Base-by-base conservation (phyloP, 2,888 invertebrate genomes). In the Microplitis deprimator region DNA sequence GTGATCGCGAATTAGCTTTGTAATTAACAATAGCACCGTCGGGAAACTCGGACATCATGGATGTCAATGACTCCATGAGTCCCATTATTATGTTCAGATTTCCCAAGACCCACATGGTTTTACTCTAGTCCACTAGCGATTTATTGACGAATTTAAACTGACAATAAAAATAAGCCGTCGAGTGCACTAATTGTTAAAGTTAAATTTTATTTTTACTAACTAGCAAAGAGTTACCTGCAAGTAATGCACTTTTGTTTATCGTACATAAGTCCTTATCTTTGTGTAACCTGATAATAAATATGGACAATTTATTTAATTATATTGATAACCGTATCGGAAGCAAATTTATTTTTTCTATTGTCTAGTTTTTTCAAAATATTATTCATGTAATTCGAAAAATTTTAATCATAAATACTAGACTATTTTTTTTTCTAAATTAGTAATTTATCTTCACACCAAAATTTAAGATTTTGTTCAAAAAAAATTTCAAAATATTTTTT, bases 81-180 rank as follows among this genome's bases (percentile, higher is more conserved):
- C 60, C 13, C 3, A 70, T 6, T 17, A 70, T 13, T 10, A 13
- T 10, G 50, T 10, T 70, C 6, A 70, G 13, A 29, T 70, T 59
- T 1, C 70, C 70, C 6, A 70, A 13, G 6, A 60, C 20, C 70
- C 29, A 70, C 60, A 70, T 70, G 17, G 8, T 68, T 13, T 17
- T 41, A 17, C 6, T 17, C 6, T 17, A 69, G n/a, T n/a, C 16
- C 3, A 62, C 17, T 16, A 13, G 20, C 17, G n/a, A 62, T 13
- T 20, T 16, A n/a, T 16, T 16, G n/a, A 62, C 62, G 6, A 62
- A 62, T 6, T 62, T 62, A 7, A 16, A 62, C 7, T 62, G 8
- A 6, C 16, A 16, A n/a, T 16, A 62, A 62, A 62, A 50, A 50
- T 10, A 50, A 50, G 13, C 5, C 13, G 29, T 29, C 20, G 20